Conservation (phyloP, 2,888 invertebrate species). For the Ophion ventricosus region DNA sequence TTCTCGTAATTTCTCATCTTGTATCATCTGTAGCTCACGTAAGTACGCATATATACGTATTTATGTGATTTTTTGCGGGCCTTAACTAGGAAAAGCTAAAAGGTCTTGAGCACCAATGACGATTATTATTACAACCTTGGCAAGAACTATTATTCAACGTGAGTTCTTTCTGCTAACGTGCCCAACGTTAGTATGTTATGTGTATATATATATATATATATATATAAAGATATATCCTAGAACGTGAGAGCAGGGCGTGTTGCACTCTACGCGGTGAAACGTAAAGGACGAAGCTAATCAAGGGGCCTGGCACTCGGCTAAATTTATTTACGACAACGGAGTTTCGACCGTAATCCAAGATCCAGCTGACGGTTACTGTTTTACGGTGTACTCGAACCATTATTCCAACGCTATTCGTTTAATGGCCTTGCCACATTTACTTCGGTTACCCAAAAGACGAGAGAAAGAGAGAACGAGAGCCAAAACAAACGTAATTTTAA, state of each 20-base stretch:
- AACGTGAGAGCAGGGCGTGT: not conserved
- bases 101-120: slow-evolving; percentile 44
- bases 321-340: slow-evolving; percentile 44
- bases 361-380: slow-evolving; percentile 68
- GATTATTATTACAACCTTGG: slow-evolving; percentile 40
- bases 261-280: slow-evolving; percentile 47
- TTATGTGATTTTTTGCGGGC: not conserved
- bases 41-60: too few species aligned
- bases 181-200: not conserved
- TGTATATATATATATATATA: not conserved
- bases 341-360: slow-evolving; percentile 65
- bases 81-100: slow-evolving; percentile 28
- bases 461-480: not conserved
- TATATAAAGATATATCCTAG: not conserved
- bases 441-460: slow-evolving; percentile 5
- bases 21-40: too few species aligned
- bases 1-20: too few species aligned
- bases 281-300: slow-evolving; percentile 38
- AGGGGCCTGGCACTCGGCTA: slow-evolving; percentile 28
- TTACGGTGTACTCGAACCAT: slow-evolving; percentile 68
- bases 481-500: not conserved
- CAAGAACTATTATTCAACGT: slow-evolving; percentile 41
- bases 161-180: not conserved
- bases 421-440: slow-evolving; percentile 53
- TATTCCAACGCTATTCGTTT: slow-evolving; percentile 68